Evolutionary conservation across 2,888 invertebrate genomes (phyloP).

Genomic region (Nymphalis polychloros): DNA sequence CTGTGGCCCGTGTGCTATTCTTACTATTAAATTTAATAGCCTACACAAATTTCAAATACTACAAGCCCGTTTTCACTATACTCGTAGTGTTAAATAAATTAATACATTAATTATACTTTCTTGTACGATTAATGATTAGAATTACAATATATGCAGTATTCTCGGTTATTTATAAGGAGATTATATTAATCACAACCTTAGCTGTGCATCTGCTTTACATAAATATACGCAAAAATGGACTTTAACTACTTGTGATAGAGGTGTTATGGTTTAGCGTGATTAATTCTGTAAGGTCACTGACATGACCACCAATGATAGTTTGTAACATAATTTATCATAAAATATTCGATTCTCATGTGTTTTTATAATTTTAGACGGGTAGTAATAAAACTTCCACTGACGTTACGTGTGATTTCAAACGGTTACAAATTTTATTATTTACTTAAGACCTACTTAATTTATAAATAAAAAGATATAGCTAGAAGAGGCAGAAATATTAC

Average conservation of each 20-base stretch:
- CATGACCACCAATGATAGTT: conserved; percentile 44
- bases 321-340: conserved; percentile 54
- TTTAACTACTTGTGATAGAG: conserved; percentile 11
- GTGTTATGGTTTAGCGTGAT: neutral
- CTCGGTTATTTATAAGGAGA: conserved; percentile 31
- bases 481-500: no score
- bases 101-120: conserved; percentile 45
- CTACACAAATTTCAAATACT: neutral
- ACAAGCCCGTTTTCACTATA: conserved; percentile 28
- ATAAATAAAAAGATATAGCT: no score
- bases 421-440: neutral
- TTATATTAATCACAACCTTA: conserved; percentile 21
- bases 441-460: neutral
- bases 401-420: neutral
- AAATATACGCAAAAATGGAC: conserved; percentile 8
- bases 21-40: neutral
- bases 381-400: neutral
- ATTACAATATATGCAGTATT: conserved; percentile 50
- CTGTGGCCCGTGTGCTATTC: no score
- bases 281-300: conserved; percentile 45
- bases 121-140: conserved; percentile 52
- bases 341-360: conserved; percentile 25
- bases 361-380: conserved; percentile 16
- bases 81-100: conserved; percentile 42
- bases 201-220: neutral